A percentile compares a stretch with the other conserved stretches of the same genome.
These are phyloP conservation scores for Andricus quercusramuli DNA, from an alignment of 2,888 invertebrate genomes.

Conservation along the genomic window DNA sequence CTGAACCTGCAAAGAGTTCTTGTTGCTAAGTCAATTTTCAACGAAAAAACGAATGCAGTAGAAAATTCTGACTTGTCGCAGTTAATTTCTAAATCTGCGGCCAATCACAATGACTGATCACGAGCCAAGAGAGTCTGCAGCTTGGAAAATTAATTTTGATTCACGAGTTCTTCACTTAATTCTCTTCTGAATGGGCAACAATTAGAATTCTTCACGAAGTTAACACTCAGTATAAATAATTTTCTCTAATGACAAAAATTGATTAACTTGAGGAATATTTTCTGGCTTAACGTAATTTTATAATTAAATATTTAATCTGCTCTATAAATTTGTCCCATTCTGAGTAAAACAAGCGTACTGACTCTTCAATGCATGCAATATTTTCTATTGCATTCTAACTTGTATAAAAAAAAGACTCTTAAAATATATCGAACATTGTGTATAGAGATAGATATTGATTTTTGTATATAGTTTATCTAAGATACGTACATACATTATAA, in stretches of 20 bases:
- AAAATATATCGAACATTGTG: constrained; percentile 46
- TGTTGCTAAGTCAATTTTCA: constrained; percentile 84
- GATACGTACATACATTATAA: constrained; percentile 15
- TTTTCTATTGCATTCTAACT: constrained; percentile 15
- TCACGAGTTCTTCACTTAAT: not conserved
- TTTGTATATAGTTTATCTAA: constrained; percentile 61
- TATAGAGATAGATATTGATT: constrained; percentile 56
- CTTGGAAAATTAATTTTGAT: not conserved
- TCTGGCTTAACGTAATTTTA: not conserved
- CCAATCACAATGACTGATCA: constrained; percentile 39
- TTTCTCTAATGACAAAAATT: not conserved
- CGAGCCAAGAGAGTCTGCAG: not conserved
- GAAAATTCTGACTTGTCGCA: constrained; percentile 17
- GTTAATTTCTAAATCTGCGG: not conserved
- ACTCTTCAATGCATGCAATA: not conserved
- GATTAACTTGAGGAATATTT: not conserved
- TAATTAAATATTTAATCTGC: not conserved
- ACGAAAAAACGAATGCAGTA: constrained; percentile 28
- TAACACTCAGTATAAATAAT: not conserved
- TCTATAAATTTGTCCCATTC: not conserved
- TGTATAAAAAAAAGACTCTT: constrained; percentile 35
- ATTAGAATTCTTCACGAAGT: not conserved
- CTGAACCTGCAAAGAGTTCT: constrained; percentile 92
- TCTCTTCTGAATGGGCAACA: not conserved
- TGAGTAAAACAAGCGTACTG: not conserved